Percentiles rank a stretch among this genome's conserved stretches.
Evolutionary conservation across 53 echinoderm and acorn worm species (phyloP).

Genomic region (Antedon mediterranea): DNA sequence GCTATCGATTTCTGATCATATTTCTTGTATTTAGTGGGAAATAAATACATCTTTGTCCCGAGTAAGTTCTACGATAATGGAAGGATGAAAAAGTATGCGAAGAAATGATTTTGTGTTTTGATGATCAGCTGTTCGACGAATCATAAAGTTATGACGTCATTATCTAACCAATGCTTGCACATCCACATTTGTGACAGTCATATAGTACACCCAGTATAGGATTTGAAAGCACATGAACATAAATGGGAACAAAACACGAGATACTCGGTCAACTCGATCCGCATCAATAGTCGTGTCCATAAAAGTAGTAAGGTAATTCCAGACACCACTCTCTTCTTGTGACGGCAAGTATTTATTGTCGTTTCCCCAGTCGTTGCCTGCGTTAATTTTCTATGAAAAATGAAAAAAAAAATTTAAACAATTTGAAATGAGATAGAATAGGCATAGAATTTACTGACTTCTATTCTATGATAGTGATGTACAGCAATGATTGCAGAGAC

Average conservation of each 20-base stretch:
- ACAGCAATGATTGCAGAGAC: too few species aligned
- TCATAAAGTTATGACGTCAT: not conserved
- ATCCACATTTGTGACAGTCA: conserved; percentile 25
- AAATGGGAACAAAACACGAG: conserved; percentile 43
- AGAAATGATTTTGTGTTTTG: too few species aligned
- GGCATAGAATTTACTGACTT: too few species aligned
- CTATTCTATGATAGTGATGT: too few species aligned
- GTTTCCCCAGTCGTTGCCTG: not conserved
- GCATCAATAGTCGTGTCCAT: conserved; percentile 47
- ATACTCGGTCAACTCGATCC: conserved; percentile 33
- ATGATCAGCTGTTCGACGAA: not conserved
- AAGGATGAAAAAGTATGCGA: too few species aligned
- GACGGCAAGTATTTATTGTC: not conserved
- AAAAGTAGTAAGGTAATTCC: conserved; percentile 3
- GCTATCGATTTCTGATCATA: too few species aligned
- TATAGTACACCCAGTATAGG: conserved; percentile 60
- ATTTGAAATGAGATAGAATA: too few species aligned
- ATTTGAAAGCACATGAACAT: conserved; percentile 35
- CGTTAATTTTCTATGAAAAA: not conserved
- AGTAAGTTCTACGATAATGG: too few species aligned
- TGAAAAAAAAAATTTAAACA: not conserved
- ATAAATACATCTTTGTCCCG: too few species aligned
- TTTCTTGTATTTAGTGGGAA: too few species aligned
- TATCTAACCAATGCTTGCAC: conserved; percentile 5
- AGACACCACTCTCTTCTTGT: not conserved